Conservation (phyloP, 92 coral and sea anemone genomes). For the Galaxea fascicularis region DNA sequence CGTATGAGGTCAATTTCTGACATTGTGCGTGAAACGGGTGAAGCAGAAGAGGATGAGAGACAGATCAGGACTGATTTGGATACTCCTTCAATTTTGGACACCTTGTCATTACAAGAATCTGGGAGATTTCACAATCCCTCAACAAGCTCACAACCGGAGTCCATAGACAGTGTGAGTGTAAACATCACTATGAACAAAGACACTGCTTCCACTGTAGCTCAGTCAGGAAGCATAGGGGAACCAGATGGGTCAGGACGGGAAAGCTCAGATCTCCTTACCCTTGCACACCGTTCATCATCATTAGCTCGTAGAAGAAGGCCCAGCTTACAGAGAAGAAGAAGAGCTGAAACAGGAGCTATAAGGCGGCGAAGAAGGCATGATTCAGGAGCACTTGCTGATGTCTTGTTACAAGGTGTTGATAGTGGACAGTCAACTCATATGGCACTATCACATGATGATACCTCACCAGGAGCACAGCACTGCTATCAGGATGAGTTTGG, state of each 20-base stretch:
- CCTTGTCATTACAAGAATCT: slow-evolving; percentile 74
- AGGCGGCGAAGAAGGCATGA: slow-evolving; percentile 77
- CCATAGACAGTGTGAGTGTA: slow-evolving; percentile 85
- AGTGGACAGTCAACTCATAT: slow-evolving; percentile 78
- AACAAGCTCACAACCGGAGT: slow-evolving; percentile 90
- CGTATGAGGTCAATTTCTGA: slow-evolving; percentile 86
- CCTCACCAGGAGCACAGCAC: slow-evolving; percentile 95
- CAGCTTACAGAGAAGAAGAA: slow-evolving; percentile 76
- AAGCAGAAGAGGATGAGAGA: slow-evolving; percentile 43
- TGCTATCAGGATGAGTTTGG: slow-evolving; percentile 93
- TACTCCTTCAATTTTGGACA: slow-evolving; percentile 74
- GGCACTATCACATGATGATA: slow-evolving; percentile 93
- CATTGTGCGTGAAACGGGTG: slow-evolving; percentile 66
- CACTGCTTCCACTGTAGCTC: slow-evolving; percentile 92
- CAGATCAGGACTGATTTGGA: slow-evolving; percentile 67
- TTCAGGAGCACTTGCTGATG: slow-evolving; percentile 64
- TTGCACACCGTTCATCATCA: slow-evolving; percentile 81
- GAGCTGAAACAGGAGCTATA: slow-evolving; percentile 54
- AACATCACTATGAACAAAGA: slow-evolving; percentile 76
- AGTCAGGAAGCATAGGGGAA: slow-evolving; percentile 91
- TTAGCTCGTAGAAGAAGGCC: slow-evolving; percentile 83
- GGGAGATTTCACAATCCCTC: slow-evolving; percentile 77
- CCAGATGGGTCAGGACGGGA: slow-evolving; percentile 85
- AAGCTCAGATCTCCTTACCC: slow-evolving; percentile 70
- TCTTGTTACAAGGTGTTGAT: slow-evolving; percentile 75